Percentiles rank a stretch among this genome's conserved stretches.
These are phyloP conservation scores for Marisa cornuarietis DNA, from an alignment of 1,140 invertebrate species.

Conservation along the genomic window DNA sequence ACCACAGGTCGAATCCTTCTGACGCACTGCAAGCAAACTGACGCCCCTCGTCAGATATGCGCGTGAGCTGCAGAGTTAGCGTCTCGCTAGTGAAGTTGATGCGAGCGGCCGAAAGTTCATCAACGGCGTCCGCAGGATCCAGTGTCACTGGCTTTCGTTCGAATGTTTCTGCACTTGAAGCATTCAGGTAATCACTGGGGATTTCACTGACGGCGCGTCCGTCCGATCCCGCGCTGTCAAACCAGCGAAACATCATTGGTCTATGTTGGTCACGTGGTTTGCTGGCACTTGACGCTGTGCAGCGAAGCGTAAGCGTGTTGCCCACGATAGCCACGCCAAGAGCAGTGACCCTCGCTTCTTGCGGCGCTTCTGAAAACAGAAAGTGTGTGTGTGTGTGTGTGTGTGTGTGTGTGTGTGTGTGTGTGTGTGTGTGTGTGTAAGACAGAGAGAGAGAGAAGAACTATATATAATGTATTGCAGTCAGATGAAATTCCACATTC, in stretches of 20 bases:
- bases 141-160: neutral
- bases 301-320: conserved; percentile 37
- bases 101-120: neutral
- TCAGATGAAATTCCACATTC: neutral
- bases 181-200: neutral
- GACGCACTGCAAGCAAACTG: conserved; percentile 1
- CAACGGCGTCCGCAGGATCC: neutral
- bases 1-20: neutral
- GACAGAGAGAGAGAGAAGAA: neutral
- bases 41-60: neutral
- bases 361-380: neutral
- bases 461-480: neutral
- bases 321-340: conserved; percentile 27
- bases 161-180: neutral
- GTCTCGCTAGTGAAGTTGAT: neutral
- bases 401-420: neutral
- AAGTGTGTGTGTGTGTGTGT: neutral
- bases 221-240: neutral
- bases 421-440: neutral
- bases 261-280: conserved; percentile 15
- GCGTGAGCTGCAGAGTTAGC: neutral
- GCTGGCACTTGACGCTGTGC: conserved; percentile 28
- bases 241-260: conserved; percentile 16
- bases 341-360: conserved; percentile 21
- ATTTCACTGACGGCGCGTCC: too few species aligned